A percentile compares a stretch with the other conserved stretches of the same genome.
These are phyloP conservation scores for Drosophila buzzatii DNA, from an alignment of 2,888 invertebrate genomes.

Conservation along the genomic window DNA sequence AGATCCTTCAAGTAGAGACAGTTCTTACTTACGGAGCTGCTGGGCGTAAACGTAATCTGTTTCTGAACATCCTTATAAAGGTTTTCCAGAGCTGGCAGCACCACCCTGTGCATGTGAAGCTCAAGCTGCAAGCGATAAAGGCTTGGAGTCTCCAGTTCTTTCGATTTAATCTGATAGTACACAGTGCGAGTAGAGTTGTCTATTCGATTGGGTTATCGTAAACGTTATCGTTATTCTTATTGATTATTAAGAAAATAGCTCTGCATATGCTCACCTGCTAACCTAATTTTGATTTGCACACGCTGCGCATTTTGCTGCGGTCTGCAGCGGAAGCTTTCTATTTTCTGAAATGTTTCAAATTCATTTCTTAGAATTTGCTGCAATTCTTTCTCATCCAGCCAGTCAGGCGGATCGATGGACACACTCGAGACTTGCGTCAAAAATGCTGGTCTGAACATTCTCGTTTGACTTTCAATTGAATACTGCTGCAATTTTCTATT, in stretches of 20 bases:
- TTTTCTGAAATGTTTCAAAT: slow-evolving; percentile 25
- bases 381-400: slow-evolving; percentile 50
- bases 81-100: slow-evolving; percentile 70
- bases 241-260: neutral
- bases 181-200: slow-evolving; percentile 41
- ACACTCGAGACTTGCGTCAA: slow-evolving; percentile 46
- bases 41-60: slow-evolving; percentile 59
- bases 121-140: slow-evolving; percentile 65
- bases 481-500: slow-evolving; percentile 26
- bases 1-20: slow-evolving; percentile 73
- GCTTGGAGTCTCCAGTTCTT: slow-evolving; percentile 14
- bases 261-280: slow-evolving; percentile 32
- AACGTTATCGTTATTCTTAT: neutral
- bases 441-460: slow-evolving; percentile 43
- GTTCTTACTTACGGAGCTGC: slow-evolving; percentile 23
- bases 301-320: slow-evolving; percentile 36
- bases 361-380: slow-evolving; percentile 27
- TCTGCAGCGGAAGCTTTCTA: slow-evolving; percentile 27
- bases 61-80: slow-evolving; percentile 62
- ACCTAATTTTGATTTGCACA: slow-evolving; percentile 40
- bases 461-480: slow-evolving; percentile 15
- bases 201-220: slow-evolving; percentile 11
- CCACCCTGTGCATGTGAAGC: slow-evolving; percentile 54
- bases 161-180: slow-evolving; percentile 60
- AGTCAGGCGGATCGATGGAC: slow-evolving; percentile 20